These are phyloP conservation scores for Heliconius ismenius DNA, from an alignment of 2,888 invertebrate species.

Conservation along the genomic window DNA sequence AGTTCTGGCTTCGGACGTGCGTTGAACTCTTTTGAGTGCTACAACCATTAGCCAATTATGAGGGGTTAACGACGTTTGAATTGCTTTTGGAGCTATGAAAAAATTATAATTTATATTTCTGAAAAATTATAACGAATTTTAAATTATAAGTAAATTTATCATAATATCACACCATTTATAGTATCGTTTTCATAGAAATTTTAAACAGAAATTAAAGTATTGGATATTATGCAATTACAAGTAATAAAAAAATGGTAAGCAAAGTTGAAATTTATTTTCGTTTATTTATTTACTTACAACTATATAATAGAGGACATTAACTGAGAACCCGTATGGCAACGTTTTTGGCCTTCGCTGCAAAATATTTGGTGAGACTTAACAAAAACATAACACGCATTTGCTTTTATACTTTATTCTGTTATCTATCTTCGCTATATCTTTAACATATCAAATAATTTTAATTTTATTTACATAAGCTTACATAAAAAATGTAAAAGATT, in stretches of 20 bases:
- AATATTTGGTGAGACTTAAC: neutral
- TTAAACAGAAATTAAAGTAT: neutral
- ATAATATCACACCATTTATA: neutral
- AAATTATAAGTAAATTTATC: neutral
- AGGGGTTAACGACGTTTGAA: slow-evolving; percentile 60
- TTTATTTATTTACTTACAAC: neutral
- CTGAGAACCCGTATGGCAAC: slow-evolving; percentile 61
- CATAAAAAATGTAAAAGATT: too few relatives aligned
- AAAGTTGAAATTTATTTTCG: neutral
- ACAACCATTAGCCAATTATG: slow-evolving; percentile 74
- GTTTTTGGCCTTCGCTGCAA: slow-evolving; percentile 59
- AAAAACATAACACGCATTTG: neutral
- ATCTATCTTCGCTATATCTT: neutral
- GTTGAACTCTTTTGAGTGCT: slow-evolving; percentile 77
- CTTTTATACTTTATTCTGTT: neutral
- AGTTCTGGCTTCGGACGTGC: slow-evolving; percentile 70
- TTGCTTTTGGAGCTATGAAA: slow-evolving; percentile 48
- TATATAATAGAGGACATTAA: slow-evolving; percentile 49
- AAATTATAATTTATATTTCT: slow-evolving; percentile 11
- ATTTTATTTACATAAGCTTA: too few relatives aligned
- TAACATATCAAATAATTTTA: too few relatives aligned
- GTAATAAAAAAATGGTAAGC: neutral
- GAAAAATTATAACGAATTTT: neutral
- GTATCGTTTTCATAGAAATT: neutral
- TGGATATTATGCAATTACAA: neutral